Evolutionary conservation across 2,797 vertebrate species (phyloP), one percentile per base, ranked within the genome.

Genomic region (Thripadectes ignobilis): DNA sequence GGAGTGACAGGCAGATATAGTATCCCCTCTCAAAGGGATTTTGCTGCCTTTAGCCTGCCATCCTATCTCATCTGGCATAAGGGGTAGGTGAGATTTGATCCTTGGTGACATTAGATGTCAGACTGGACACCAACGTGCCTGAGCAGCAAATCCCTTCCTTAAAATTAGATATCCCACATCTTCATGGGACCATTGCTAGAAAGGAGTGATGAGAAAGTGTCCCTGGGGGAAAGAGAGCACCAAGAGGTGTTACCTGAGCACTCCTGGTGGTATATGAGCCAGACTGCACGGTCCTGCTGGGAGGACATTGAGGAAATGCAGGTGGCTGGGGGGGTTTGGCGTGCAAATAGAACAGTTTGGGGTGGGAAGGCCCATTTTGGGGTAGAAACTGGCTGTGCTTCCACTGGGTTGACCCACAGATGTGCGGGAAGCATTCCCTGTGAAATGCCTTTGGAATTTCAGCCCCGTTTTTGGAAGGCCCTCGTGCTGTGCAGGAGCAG

Each of bases 161-260:
- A 30, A 62, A 78, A 38, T 14, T 9, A 23, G 46, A 14, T 9
- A 23, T 29, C 32, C 27, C 46, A 11, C 19, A 21, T 34, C 41
- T 86, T 32, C 61, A 39, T 0, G 6, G 43, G 49, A 32, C 41
- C 23, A 22, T 24, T 38, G 14, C 32, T 38, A 4, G 24, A 74
- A 45, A 30, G 29, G 8, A 75, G 24, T 30, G 4, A 30, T 1
- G 14, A 19, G 22, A 49, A 73, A 7, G 6, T 32, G 2, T n/a
- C 26, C n/a, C 10, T 26, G 21, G 14, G 34, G 36, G 2, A 23
- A 45, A 39, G 17, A 62, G 16, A 78, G 8, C 18, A 36, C 46
- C 0, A 6, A 10, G 36, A 43, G 55, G 22, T 27, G 69, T 29
- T 12, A 55, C 3, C 32, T 30, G 39, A 58, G 54, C 0, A 0